Percentiles rank a stretch among this genome's conserved stretches.
These are phyloP conservation scores for Hemiscyllium ocellatum DNA, from an alignment of 2,113 vertebrate species.

Conservation along the genomic window DNA sequence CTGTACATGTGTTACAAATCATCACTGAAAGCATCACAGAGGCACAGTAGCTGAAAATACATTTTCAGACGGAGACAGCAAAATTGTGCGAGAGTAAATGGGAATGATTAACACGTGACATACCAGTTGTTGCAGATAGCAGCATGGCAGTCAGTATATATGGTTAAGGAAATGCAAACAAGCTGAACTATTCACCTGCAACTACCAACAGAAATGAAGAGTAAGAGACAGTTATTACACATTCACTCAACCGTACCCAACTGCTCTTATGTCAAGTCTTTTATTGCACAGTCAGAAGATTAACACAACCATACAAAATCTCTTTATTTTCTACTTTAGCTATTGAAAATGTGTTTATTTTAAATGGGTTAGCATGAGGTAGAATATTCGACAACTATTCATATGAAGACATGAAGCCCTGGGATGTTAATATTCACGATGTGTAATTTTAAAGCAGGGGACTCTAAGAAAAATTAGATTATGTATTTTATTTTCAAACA, in stretches of 20 bases:
- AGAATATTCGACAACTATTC: neutral
- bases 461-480: neutral
- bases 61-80: neutral
- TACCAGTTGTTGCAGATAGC: neutral
- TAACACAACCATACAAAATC: neutral
- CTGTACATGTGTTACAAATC: neutral
- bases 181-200: neutral
- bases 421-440: neutral
- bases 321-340: neutral
- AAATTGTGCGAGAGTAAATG: neutral
- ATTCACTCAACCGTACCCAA: neutral
- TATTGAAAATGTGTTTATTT: neutral
- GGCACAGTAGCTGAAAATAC: neutral
- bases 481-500: neutral
- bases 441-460: neutral
- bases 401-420: neutral
- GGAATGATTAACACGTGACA: neutral
- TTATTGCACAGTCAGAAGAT: neutral
- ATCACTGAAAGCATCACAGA: neutral
- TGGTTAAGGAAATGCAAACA: neutral
- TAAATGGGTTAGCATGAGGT: neutral
- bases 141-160: neutral
- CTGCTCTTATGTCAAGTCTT: neutral
- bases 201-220: neutral
- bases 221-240: neutral